Percentiles rank a stretch among this genome's conserved stretches.
Conservation (phyloP, 2,888 invertebrate genomes). For the Dugesia japonica region DNA sequence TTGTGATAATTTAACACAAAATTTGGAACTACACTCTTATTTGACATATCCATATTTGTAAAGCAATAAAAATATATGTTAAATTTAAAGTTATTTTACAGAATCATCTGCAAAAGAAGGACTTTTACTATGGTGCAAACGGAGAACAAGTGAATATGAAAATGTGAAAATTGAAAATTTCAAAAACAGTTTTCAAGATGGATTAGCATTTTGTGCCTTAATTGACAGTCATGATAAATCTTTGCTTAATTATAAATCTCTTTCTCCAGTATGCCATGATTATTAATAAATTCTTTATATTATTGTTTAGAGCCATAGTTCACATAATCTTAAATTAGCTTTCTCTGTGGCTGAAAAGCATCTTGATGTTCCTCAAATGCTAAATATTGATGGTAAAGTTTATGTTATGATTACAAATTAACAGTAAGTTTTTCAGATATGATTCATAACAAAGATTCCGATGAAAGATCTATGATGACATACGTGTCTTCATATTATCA, state of each 20-base stretch:
- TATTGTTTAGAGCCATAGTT: not conserved
- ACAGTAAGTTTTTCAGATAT: too few relatives aligned
- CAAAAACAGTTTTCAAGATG: constrained; percentile 14
- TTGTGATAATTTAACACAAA: too few relatives aligned
- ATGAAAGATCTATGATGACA: too few relatives aligned
- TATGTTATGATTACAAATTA: too few relatives aligned
- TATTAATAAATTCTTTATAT: too few relatives aligned
- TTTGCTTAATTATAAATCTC: not conserved
- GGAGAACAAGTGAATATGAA: not conserved
- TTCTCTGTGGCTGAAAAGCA: not conserved
- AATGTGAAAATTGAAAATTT: not conserved
- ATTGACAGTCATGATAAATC: not conserved
- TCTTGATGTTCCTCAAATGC: not conserved
- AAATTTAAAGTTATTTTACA: not conserved
- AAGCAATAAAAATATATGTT: too few relatives aligned
- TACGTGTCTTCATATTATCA: too few relatives aligned
- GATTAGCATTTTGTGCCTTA: not conserved
- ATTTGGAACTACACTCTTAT: too few relatives aligned
- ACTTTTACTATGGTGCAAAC: constrained; percentile 4
- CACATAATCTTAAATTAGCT: not conserved
- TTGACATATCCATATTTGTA: too few relatives aligned
- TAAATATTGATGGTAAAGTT: not conserved
- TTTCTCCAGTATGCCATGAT: not conserved
- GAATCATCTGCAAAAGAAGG: not conserved
- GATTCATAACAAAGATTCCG: too few relatives aligned